Evolutionary conservation across 1,140 invertebrate genomes (phyloP).

Genomic region (Bacillus rossius): DNA sequence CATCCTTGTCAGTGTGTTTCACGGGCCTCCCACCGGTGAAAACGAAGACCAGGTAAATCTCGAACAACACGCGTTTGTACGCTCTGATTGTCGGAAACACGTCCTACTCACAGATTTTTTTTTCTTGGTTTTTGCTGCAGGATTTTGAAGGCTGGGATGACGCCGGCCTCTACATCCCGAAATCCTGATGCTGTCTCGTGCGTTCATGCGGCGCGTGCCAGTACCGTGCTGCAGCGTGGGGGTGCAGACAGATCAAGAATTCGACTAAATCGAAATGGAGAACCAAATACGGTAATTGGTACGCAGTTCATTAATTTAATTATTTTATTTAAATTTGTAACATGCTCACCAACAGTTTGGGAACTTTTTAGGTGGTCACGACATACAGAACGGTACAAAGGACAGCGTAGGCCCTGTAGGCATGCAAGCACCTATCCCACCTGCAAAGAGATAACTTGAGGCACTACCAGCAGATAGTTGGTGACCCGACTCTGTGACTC

Average conservation of each 20-base stretch:
- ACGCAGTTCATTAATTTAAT: not conserved
- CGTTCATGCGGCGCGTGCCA: slow-evolving; percentile 49
- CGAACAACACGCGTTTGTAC: no score
- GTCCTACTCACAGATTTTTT: not conserved
- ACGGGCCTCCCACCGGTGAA: no score
- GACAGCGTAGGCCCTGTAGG: no score
- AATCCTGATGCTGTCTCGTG: slow-evolving; percentile 73
- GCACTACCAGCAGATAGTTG: no score
- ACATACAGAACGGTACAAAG: no score
- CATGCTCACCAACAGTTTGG: no score
- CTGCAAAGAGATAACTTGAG: no score
- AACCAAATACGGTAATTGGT: slow-evolving; percentile 6
- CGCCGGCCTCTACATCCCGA: slow-evolving; percentile 80
- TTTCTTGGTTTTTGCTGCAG: slow-evolving; percentile 38
- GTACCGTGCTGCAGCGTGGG: slow-evolving; percentile 30
- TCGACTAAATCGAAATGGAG: slow-evolving; percentile 3
- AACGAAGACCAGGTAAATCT: slow-evolving; percentile 72
- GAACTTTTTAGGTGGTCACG: no score
- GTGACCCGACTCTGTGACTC: no score
- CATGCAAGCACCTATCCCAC: no score
- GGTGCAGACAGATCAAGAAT: slow-evolving; percentile 41
- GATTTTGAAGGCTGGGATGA: slow-evolving; percentile 95
- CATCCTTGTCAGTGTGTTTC: no score
- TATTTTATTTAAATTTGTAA: no score
- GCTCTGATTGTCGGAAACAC: not conserved